These are phyloP conservation scores for Thereva unica DNA, from an alignment of 2,888 invertebrate genomes.

Conservation along the genomic window DNA sequence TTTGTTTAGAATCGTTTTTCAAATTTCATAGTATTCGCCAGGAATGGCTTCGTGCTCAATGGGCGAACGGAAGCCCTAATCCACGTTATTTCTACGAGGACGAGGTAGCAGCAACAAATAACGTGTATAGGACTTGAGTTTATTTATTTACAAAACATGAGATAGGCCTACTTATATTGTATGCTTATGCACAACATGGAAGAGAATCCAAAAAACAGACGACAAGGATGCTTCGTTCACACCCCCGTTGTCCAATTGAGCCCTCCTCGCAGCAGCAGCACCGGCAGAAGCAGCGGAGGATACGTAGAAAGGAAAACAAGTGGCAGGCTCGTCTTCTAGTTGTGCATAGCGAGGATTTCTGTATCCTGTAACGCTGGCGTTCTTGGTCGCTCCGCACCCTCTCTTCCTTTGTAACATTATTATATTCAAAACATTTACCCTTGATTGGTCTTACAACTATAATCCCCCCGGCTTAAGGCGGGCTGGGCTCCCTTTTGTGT, in stretches of 20 bases:
- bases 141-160: constrained; percentile 32
- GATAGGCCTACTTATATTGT: constrained; percentile 2
- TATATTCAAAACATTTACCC: constrained; percentile 50
- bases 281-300: constrained; percentile 20
- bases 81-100: constrained; percentile 8
- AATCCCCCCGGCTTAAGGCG: constrained; percentile 46
- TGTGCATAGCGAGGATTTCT: constrained; percentile 26
- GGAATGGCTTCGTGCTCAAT: constrained; percentile 29
- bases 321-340: constrained; percentile 22
- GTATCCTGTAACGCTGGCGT: constrained; percentile 5
- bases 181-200: neutral
- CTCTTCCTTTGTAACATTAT: constrained; percentile 42
- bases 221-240: neutral
- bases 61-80: constrained; percentile 16
- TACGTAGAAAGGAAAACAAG: constrained; percentile 28
- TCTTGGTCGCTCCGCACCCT: neutral
- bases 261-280: constrained; percentile 1
- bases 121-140: constrained; percentile 20
- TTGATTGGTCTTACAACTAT: constrained; percentile 48
- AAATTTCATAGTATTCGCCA: neutral
- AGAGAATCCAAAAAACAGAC: neutral
- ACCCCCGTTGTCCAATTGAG: too few species aligned
- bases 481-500: constrained; percentile 38
- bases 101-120: constrained; percentile 26
- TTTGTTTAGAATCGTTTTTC: too few species aligned